These are phyloP conservation scores for Anableps anableps DNA, from an alignment of 2,797 vertebrate species.

Conservation along the genomic window DNA sequence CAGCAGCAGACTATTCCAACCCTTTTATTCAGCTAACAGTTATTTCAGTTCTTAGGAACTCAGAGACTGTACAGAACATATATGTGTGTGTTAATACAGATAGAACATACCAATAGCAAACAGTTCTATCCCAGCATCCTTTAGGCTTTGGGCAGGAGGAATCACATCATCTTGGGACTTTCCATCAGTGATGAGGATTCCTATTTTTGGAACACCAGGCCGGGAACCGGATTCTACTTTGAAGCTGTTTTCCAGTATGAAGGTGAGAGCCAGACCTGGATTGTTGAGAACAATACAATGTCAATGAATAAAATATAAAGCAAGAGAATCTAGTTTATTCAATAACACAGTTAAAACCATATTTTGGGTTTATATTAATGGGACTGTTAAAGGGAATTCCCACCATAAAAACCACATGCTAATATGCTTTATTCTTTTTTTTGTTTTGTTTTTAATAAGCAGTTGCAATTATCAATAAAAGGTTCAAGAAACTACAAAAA, in stretches of 20 bases:
- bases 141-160: slow-evolving; percentile 88
- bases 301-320: background rate
- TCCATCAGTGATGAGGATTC: slow-evolving; percentile 96
- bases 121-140: slow-evolving; percentile 91
- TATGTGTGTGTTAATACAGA: background rate
- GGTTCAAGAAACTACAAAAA: background rate
- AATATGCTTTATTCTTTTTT: background rate
- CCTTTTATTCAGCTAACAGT: background rate
- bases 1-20: background rate
- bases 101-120: slow-evolving; percentile 90
- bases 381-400: background rate
- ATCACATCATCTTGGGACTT: slow-evolving; percentile 97
- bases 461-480: background rate
- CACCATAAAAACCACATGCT: background rate
- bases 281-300: background rate
- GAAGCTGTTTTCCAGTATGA: slow-evolving; percentile 96
- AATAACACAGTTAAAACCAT: background rate
- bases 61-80: background rate
- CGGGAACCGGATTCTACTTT: slow-evolving; percentile 91
- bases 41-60: background rate
- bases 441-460: background rate
- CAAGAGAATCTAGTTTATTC: background rate
- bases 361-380: background rate
- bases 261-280: slow-evolving; percentile 93
- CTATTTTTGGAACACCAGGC: slow-evolving; percentile 90